Conservation (phyloP, 2,797 vertebrate species). For the Hippocampus kuda region DNA sequence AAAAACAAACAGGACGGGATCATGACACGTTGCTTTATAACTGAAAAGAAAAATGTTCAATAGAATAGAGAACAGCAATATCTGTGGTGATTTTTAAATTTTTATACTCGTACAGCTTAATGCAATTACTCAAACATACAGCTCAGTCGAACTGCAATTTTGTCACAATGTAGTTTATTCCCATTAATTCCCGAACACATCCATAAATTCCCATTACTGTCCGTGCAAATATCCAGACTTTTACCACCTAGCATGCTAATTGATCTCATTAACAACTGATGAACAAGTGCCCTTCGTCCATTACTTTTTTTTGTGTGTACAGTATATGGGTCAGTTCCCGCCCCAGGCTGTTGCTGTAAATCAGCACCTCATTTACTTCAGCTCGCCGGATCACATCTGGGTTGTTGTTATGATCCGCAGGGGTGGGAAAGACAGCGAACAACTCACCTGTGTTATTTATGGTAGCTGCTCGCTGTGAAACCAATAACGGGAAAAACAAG, state of each 20-base stretch:
- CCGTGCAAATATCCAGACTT: neutral
- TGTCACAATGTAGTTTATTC: neutral
- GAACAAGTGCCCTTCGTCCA: neutral
- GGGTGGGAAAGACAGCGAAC: conserved; percentile 9
- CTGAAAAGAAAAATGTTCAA: too few relatives aligned
- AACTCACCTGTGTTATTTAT: conserved; percentile 33
- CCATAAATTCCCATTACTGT: neutral
- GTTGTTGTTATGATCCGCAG: conserved; percentile 29
- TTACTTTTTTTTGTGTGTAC: neutral
- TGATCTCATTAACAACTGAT: neutral
- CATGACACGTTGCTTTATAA: too few relatives aligned
- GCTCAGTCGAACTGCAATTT: neutral
- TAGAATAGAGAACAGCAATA: too few relatives aligned
- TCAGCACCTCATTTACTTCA: conserved; percentile 41
- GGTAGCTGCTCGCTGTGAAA: conserved; percentile 12
- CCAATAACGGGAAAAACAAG: conserved; percentile 6
- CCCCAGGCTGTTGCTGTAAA: conserved; percentile 35
- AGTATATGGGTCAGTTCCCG: conserved; percentile 16
- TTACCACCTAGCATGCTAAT: neutral
- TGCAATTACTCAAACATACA: too few relatives aligned
- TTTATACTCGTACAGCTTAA: too few relatives aligned
- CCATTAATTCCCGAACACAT: neutral
- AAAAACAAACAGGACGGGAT: too few relatives aligned
- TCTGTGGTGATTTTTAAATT: too few relatives aligned
- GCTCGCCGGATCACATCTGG: conserved; percentile 22